Conservation (phyloP, 2,888 invertebrate species). For the Patella pellucida region DNA sequence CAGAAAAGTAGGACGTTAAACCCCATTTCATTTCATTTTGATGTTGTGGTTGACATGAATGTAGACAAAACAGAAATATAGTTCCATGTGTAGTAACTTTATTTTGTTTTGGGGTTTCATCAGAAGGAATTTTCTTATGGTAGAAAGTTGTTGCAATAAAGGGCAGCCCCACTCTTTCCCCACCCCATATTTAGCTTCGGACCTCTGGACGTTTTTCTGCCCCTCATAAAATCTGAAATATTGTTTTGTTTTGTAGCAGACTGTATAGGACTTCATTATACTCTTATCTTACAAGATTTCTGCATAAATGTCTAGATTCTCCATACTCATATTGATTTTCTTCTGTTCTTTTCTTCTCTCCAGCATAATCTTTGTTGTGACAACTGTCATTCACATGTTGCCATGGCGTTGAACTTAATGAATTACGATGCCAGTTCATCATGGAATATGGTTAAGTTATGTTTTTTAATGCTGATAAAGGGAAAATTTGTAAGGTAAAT, state of each 20-base stretch:
- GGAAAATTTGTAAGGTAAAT: conserved; percentile 85
- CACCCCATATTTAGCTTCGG: too few species aligned
- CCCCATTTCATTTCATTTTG: too few species aligned
- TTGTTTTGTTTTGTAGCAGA: not conserved
- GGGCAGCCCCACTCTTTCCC: too few species aligned
- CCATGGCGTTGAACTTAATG: conserved; percentile 92
- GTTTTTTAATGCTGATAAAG: conserved; percentile 81
- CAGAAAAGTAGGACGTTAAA: too few species aligned
- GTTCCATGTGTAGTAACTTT: too few species aligned
- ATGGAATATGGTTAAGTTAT: conserved; percentile 95
- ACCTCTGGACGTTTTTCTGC: too few species aligned
- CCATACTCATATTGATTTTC: not conserved
- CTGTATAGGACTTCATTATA: not conserved
- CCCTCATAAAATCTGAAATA: too few species aligned
- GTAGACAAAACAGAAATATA: too few species aligned
- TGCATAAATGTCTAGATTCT: not conserved
- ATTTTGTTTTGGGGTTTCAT: too few species aligned
- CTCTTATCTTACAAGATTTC: not conserved
- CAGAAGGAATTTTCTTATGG: too few species aligned
- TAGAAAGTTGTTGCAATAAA: too few species aligned
- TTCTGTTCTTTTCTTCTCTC: conserved; percentile 47
- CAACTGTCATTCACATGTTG: conserved; percentile 98
- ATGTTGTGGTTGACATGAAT: too few species aligned
- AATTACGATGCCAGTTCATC: conserved; percentile 81
- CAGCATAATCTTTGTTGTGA: conserved; percentile 96